Conservation (phyloP, 2,888 invertebrate species). For the Dichetophora obliterata region DNA sequence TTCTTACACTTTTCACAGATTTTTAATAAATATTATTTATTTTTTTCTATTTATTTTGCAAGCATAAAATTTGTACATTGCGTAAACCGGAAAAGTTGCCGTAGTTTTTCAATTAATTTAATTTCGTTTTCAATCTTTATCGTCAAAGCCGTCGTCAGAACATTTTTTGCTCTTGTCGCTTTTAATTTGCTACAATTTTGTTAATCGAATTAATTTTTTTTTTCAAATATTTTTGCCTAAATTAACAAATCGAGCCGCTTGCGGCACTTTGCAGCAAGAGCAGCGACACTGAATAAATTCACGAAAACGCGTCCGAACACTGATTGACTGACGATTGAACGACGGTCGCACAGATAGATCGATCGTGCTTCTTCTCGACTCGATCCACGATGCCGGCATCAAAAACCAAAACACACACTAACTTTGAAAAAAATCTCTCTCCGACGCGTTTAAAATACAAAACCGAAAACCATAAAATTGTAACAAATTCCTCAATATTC, state of each 20-base stretch:
- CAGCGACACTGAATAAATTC: constrained; percentile 24
- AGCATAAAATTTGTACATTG: background rate
- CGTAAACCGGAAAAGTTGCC: constrained; percentile 33
- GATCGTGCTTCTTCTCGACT: constrained; percentile 44
- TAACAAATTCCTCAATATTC: constrained; percentile 28
- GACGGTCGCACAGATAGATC: constrained; percentile 1
- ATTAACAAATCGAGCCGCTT: constrained; percentile 17
- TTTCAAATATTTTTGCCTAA: constrained; percentile 10
- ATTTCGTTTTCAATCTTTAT: constrained; percentile 1
- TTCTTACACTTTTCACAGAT: background rate
- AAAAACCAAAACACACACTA: background rate
- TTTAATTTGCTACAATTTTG: background rate
- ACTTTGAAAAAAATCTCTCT: constrained; percentile 8
- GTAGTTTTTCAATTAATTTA: constrained; percentile 2
- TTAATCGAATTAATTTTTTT: constrained; percentile 10
- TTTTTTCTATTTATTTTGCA: too few species aligned
- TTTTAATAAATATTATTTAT: background rate
- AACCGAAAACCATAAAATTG: constrained; percentile 20
- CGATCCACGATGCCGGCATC: constrained; percentile 10
- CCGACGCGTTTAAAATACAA: constrained; percentile 9
- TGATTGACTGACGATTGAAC: constrained; percentile 23
- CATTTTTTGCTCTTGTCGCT: constrained; percentile 26
- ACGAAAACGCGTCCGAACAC: constrained; percentile 38
- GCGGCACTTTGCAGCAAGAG: background rate
- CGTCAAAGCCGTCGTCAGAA: constrained; percentile 2